A percentile compares a stretch with the other conserved stretches of the same genome.
These are phyloP conservation scores for Alosa sapidissima DNA, from an alignment of 2,797 vertebrate genomes.

Conservation along the genomic window DNA sequence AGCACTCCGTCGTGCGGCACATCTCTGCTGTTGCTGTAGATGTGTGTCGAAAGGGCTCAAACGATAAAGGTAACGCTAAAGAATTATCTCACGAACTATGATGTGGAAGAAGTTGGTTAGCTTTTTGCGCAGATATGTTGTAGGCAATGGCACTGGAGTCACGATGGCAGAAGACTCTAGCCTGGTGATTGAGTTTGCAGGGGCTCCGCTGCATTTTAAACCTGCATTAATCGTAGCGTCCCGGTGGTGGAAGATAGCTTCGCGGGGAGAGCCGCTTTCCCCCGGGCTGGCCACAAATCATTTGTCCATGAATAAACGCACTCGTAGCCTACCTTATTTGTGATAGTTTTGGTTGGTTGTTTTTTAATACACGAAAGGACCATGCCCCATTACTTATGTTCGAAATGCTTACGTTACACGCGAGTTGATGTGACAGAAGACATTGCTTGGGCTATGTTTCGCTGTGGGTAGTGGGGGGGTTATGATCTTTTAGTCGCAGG, in stretches of 20 bases:
- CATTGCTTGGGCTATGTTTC: slow-evolving; percentile 10
- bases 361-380: not conserved
- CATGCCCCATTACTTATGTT: slow-evolving; percentile 13
- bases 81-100: not conserved
- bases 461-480: not conserved
- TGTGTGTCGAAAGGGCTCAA: slow-evolving; percentile 20
- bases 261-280: not conserved
- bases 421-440: slow-evolving; percentile 35
- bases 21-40: slow-evolving; percentile 27
- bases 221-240: slow-evolving; percentile 59
- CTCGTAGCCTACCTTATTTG: slow-evolving; percentile 1
- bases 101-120: not conserved
- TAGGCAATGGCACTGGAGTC: not conserved
- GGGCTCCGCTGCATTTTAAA: slow-evolving; percentile 71
- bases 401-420: not conserved
- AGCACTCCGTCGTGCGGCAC: slow-evolving; percentile 12
- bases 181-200: slow-evolving; percentile 57
- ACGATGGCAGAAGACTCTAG: not conserved
- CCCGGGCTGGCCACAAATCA: slow-evolving; percentile 4
- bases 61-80: not conserved
- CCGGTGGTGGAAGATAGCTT: not conserved
- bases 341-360: not conserved
- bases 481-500: slow-evolving; percentile 32
- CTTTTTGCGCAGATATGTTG: not conserved
- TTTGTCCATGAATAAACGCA: not conserved